Conservation (phyloP, 2,888 invertebrate genomes). For the Heterodera filipjevi region DNA sequence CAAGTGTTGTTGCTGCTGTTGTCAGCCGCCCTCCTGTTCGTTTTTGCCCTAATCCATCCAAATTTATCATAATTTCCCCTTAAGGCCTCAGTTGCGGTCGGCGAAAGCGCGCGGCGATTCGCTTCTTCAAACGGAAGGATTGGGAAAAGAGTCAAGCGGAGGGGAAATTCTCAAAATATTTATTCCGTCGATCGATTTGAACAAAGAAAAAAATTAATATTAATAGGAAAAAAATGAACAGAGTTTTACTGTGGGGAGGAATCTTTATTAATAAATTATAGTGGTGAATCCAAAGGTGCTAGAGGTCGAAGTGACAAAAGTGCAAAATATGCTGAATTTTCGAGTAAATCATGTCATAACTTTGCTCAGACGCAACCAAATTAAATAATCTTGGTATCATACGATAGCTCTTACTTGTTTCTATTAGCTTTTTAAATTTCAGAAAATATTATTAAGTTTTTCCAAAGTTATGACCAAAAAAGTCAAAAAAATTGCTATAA, state of each 20-base stretch:
- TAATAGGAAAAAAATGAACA: background rate
- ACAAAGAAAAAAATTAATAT: background rate
- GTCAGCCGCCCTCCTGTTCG: conserved; percentile 14
- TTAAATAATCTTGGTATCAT: too few relatives aligned
- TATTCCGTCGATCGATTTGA: background rate
- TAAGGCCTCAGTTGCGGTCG: conserved; percentile 13
- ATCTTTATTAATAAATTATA: conserved; percentile 11
- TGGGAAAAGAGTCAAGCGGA: conserved; percentile 11
- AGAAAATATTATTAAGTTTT: too few relatives aligned
- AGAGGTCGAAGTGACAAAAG: too few relatives aligned
- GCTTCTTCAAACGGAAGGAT: conserved; percentile 16
- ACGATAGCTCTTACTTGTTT: too few relatives aligned
- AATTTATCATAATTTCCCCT: background rate
- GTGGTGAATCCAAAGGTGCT: too few relatives aligned
- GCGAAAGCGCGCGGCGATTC: conserved; percentile 3
- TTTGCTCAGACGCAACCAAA: too few relatives aligned
- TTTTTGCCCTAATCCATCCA: background rate
- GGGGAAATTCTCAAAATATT: background rate
- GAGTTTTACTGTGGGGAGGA: background rate
- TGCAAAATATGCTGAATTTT: too few relatives aligned
- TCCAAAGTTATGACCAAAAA: too few relatives aligned
- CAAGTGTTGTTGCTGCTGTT: conserved; percentile 8
- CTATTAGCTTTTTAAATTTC: too few relatives aligned
- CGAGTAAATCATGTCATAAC: too few relatives aligned
- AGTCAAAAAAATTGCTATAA: too few relatives aligned